Evolutionary conservation across 2,797 vertebrate genomes (phyloP), one percentile per base, ranked within the genome.

Genomic region (Sorex maritimensis): DNA sequence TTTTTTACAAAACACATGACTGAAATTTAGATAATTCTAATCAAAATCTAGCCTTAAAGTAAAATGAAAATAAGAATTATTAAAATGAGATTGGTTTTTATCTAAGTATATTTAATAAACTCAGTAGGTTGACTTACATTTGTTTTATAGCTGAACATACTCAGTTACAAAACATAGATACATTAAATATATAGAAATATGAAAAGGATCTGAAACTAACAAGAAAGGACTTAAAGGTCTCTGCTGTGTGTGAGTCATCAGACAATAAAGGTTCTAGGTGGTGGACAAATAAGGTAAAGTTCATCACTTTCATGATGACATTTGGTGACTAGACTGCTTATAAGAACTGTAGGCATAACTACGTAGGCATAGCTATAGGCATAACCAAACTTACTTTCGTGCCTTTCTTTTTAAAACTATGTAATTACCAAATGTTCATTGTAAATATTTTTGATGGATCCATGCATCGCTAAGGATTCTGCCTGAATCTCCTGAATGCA

Each of bases 11-110:
- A 52, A 52, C 67, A 67, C 63, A 81, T 74, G 69, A 83, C 34
- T 80, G 81, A 90, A 92, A 41, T 87, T 19, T 93, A 5, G 72
- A 19, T 49, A 90, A 30, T 38, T 88, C 71, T 84, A 46, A 82
- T 49, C 74, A 34, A 86, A 81, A 19, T 0, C 28, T 73, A 49
- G 34, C 46, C 34, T 4, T 49, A 49, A 49, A 2, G 86, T 44
- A 24, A 58, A 46, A n/a, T 61, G 19, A 79, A 69, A 85, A 86
- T 81, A 30, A 72, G 0, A n/a, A 44, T 30, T 79, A 67, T 61
- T 75, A 26, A 61, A 6, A 38, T 61, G 68, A 69, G 28, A 9
- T 85, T 88, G 26, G 52, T 77, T 80, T 12, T 61, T 55, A 38
- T 77, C 34, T 75, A 92, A 72, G 44, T 5, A 58, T 68, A 6